Percentiles rank a stretch among this genome's conserved stretches.
Conservation (phyloP, 2,113 vertebrate genomes). For the Motacilla alba region DNA sequence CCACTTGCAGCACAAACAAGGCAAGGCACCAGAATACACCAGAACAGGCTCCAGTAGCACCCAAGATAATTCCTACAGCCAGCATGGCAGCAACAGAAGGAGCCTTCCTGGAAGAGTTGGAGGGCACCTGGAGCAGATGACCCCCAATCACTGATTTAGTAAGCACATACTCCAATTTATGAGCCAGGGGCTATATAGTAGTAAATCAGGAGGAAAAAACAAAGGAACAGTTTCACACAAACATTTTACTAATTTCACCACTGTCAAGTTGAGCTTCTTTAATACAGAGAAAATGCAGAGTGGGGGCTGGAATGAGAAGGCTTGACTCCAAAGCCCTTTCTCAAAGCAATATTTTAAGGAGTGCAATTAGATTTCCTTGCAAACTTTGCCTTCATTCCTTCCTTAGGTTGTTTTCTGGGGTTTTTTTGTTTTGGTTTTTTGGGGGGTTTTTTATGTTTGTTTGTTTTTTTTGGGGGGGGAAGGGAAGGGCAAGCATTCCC, state of each 20-base stretch:
- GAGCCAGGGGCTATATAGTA: neutral
- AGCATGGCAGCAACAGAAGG: accelerated
- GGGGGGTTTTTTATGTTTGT: neutral
- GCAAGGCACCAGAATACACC: neutral
- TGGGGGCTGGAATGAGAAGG: neutral
- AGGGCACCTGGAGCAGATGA: neutral
- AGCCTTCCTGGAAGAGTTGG: neutral
- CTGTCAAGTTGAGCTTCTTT: neutral
- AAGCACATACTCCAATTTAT: neutral
- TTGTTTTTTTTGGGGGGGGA: neutral
- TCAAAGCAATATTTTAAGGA: neutral
- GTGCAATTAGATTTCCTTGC: neutral
- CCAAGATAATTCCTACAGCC: neutral
- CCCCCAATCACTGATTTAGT: neutral
- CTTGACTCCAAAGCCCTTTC: neutral
- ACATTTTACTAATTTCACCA: accelerated
- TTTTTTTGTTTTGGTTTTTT: neutral
- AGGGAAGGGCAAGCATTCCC: neutral
- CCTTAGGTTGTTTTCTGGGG: neutral
- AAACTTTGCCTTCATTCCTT: neutral
- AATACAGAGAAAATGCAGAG: accelerated
- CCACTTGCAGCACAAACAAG: neutral
- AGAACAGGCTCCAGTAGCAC: neutral
- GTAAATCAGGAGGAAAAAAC: neutral
- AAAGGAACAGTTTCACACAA: neutral